Percentiles rank a stretch among this genome's conserved stretches.
Evolutionary conservation across 2,797 vertebrate species (phyloP).

Genomic region (Falco naumanni): DNA sequence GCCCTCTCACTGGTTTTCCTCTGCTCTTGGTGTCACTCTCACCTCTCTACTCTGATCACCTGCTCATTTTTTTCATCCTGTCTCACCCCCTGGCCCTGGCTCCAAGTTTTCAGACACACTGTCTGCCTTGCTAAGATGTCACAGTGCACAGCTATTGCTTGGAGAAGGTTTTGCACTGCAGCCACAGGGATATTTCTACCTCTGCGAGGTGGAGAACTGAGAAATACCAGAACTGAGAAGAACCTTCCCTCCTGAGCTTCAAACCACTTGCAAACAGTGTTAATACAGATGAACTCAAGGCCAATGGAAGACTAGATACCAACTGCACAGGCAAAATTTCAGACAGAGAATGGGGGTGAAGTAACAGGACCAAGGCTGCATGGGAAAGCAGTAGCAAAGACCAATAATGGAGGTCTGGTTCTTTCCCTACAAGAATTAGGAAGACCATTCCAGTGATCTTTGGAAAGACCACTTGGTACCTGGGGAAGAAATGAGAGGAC

Average conservation of each 20-base stretch:
- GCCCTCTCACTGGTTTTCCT: background rate
- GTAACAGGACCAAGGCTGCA: background rate
- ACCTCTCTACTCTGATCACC: background rate
- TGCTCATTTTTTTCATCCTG: background rate
- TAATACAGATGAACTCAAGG: background rate
- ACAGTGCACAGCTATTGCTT: background rate
- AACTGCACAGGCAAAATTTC: background rate
- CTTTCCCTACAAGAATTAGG: background rate
- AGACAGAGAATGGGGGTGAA: background rate
- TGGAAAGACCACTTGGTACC: background rate
- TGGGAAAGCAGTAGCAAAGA: background rate
- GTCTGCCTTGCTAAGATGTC: background rate
- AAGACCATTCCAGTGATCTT: background rate
- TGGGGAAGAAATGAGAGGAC: background rate
- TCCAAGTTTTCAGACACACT: background rate
- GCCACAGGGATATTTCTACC: fast-evolving
- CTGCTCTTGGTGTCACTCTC: background rate
- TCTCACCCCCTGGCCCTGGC: background rate
- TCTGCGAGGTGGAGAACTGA: background rate
- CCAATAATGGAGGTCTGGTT: fast-evolving
- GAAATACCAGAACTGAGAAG: background rate
- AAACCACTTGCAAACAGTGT: background rate
- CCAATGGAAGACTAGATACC: background rate
- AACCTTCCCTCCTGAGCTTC: background rate
- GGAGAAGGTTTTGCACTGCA: background rate